A percentile compares a stretch with the other conserved stretches of the same genome.
Evolutionary conservation across 2,113 vertebrate genomes (phyloP).

Genomic region (Naja naja): DNA sequence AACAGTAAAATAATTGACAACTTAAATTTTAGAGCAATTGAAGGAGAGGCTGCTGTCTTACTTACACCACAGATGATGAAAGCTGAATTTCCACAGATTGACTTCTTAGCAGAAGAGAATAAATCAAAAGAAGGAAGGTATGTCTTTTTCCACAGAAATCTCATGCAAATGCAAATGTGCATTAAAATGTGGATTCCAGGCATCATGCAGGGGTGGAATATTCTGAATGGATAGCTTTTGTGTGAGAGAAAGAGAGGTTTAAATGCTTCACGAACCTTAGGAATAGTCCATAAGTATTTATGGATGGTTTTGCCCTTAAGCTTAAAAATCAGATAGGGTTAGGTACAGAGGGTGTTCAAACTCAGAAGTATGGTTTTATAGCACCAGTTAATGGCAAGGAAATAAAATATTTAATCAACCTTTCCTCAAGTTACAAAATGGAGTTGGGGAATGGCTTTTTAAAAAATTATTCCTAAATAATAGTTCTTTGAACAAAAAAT

Average conservation of each 20-base stretch:
- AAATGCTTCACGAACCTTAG: background rate
- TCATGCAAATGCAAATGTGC: background rate
- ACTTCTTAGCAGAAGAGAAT: background rate
- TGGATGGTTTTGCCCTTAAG: background rate
- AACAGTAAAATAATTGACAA: conserved; percentile 4
- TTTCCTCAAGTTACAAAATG: background rate
- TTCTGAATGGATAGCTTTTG: background rate
- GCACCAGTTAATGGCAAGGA: too few relatives aligned
- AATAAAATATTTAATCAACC: background rate
- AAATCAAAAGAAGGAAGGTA: conserved; percentile 40
- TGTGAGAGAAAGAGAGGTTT: background rate
- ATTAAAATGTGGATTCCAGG: too few relatives aligned
- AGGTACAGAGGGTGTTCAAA: background rate
- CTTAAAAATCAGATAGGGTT: background rate
- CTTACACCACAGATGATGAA: conserved; percentile 85
- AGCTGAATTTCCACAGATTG: conserved; percentile 75
- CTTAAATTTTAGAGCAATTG: conserved; percentile 65
- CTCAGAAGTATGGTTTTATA: background rate
- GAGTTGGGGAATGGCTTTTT: background rate
- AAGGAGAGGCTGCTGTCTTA: conserved; percentile 55
- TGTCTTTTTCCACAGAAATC: background rate
- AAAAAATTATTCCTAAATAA: background rate
- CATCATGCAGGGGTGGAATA: background rate
- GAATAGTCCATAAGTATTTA: background rate
- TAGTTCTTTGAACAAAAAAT: background rate